phyloP scores from a whole-genome alignment of 2,113 vertebrate species.

The Daphoenositta chrysoptera region DNA sequence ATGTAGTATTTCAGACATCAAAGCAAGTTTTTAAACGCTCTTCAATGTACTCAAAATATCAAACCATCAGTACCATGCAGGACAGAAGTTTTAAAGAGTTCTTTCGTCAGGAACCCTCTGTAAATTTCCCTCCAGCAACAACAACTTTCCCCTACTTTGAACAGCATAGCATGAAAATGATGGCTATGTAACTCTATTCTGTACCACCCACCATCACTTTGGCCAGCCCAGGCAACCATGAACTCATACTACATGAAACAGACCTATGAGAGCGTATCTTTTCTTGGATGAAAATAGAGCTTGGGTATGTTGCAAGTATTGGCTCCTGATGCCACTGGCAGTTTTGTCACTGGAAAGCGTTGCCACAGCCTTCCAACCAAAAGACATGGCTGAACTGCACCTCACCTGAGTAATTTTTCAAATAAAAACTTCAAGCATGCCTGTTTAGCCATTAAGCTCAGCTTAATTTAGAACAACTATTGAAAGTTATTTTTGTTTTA shows the following conservation, averaged over 20 bases:
- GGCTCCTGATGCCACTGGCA: neutral
- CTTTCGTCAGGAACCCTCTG: neutral
- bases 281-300: neutral
- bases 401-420: neutral
- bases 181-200: neutral
- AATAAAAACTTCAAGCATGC: neutral
- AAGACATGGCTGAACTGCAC: neutral
- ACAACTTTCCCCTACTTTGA: neutral
- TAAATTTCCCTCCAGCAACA: neutral
- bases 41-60: neutral
- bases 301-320: neutral
- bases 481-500: slow-evolving; percentile 1
- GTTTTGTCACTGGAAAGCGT: neutral
- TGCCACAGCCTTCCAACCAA: neutral
- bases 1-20: neutral
- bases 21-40: neutral
- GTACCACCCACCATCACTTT: neutral
- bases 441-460: neutral
- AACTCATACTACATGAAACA: neutral
- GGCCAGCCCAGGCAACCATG: neutral
- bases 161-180: neutral
- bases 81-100: neutral
- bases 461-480: neutral
- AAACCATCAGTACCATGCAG: neutral
- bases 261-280: neutral